phyloP scores from a whole-genome alignment of 2,113 vertebrate species.

The Herpetotheres cachinnans region DNA sequence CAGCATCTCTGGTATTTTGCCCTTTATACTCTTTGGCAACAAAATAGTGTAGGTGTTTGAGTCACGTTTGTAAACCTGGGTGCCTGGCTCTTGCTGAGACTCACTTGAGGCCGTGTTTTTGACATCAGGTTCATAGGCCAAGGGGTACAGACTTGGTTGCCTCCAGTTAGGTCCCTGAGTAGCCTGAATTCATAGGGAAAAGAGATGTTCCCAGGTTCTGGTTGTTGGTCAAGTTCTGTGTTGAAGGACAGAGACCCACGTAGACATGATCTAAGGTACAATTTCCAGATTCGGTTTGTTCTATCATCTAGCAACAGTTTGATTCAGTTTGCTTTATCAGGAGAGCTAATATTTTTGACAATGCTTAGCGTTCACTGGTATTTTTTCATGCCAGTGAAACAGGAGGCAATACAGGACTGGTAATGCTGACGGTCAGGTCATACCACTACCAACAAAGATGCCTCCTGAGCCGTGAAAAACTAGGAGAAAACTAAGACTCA shows the following conservation, averaged over 20 bases:
- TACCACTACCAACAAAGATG: neutral
- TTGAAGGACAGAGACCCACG: neutral
- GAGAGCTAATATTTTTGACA: neutral
- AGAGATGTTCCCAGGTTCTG: neutral
- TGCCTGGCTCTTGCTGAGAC: neutral
- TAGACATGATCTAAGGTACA: neutral
- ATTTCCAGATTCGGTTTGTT: neutral
- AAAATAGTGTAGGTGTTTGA: neutral
- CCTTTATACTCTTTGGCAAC: neutral
- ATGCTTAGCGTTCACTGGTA: neutral
- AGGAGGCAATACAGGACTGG: neutral
- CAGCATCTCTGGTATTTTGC: neutral
- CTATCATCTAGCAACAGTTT: neutral
- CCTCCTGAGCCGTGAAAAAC: neutral
- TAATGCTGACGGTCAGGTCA: neutral
- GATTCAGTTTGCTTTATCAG: neutral
- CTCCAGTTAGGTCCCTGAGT: neutral
- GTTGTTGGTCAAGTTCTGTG: neutral
- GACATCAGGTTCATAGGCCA: neutral
- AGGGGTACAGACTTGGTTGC: neutral
- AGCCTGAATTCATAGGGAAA: neutral
- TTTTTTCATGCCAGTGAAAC: neutral
- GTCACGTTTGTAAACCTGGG: neutral
- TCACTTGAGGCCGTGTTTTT: neutral
- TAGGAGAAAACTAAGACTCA: neutral